These are phyloP conservation scores for Antedon mediterranea DNA, from an alignment of 53 echinoderm and acorn worm species.

Conservation along the genomic window DNA sequence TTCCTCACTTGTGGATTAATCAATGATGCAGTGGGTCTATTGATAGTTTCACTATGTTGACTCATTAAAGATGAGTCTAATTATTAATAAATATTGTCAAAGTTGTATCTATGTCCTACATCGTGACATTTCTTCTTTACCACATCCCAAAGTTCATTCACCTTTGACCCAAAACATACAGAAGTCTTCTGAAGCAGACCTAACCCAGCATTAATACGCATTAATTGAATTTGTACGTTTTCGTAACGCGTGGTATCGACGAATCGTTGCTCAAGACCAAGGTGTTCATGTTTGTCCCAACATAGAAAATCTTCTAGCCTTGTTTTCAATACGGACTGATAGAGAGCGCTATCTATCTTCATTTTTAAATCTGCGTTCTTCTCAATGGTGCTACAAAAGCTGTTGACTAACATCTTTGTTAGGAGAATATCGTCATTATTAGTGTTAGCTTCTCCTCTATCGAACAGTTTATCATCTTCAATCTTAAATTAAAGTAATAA, in stretches of 20 bases:
- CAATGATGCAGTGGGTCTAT: too few relatives aligned
- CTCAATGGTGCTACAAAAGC: background rate
- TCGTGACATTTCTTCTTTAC: background rate
- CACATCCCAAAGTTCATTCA: background rate
- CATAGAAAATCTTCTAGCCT: background rate
- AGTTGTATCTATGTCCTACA: too few relatives aligned
- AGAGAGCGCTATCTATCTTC: background rate
- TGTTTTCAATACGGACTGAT: background rate
- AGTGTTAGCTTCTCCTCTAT: conserved; percentile 36
- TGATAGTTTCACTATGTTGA: too few relatives aligned
- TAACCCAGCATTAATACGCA: background rate
- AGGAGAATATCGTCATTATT: conserved; percentile 21
- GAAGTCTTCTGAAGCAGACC: background rate
- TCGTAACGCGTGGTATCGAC: background rate
- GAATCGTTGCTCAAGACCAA: background rate
- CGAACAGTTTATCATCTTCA: conserved; percentile 34
- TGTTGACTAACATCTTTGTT: conserved; percentile 10
- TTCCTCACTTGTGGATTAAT: too few relatives aligned
- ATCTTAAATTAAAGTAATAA: background rate
- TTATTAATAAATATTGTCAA: too few relatives aligned
- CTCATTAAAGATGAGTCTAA: too few relatives aligned
- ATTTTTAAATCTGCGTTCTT: background rate
- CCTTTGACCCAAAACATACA: background rate
- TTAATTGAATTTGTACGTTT: background rate
- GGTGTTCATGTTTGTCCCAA: background rate